phyloP scores from a whole-genome alignment of 2,888 invertebrate genomes.

The Mesochorus sp. region DNA sequence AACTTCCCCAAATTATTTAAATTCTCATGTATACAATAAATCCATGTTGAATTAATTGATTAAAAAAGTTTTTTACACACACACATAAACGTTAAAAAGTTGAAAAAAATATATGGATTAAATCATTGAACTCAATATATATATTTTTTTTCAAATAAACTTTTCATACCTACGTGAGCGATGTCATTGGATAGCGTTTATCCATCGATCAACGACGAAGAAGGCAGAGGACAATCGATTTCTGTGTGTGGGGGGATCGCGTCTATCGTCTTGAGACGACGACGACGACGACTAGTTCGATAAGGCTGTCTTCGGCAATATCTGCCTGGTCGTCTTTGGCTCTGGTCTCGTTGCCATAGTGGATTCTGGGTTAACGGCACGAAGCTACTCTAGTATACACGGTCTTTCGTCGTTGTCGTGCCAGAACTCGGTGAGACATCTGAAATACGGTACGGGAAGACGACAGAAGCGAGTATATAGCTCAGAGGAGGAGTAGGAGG shows the following conservation, averaged over 20 bases:
- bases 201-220: conserved; percentile 67
- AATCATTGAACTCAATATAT: no score
- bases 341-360: background rate
- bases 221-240: conserved; percentile 55
- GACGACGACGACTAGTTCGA: conserved; percentile 30
- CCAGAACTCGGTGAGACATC: conserved; percentile 21
- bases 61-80: no score
- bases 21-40: no score
- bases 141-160: no score
- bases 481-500: conserved; percentile 32
- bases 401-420: conserved; percentile 23
- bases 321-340: conserved; percentile 32
- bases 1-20: no score
- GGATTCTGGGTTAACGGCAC: conserved; percentile 15
- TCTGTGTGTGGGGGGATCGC: no score
- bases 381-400: conserved; percentile 24
- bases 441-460: conserved; percentile 44
- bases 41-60: no score
- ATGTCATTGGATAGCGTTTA: conserved; percentile 26
- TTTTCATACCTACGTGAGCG: background rate
- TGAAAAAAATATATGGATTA: no score
- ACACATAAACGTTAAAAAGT: no score
- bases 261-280: conserved; percentile 17
- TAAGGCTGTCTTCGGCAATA: conserved; percentile 27
- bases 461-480: conserved; percentile 47